A percentile compares a stretch with the other conserved stretches of the same genome.
These are phyloP conservation scores for Episyrphus balteatus DNA, from an alignment of 1,140 invertebrate genomes.

Conservation along the genomic window DNA sequence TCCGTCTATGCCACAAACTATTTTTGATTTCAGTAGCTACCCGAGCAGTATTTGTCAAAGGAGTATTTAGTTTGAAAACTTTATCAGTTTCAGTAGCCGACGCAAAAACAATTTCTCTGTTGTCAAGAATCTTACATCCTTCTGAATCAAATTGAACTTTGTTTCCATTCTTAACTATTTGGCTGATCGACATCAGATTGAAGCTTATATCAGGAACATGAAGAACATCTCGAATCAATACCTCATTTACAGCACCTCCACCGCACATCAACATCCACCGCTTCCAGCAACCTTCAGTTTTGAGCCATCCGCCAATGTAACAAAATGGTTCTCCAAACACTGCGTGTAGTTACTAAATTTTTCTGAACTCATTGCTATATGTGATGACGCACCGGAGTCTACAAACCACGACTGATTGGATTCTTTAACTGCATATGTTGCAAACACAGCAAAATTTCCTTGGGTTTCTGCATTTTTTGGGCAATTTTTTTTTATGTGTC, in stretches of 20 bases:
- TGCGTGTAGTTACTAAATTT: neutral
- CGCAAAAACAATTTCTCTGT: conserved; percentile 13
- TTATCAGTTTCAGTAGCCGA: conserved; percentile 14
- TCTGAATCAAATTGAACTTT: conserved; percentile 19
- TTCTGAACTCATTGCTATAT: neutral
- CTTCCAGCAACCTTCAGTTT: neutral
- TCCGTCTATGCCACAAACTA: conserved; percentile 17
- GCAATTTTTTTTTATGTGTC: neutral
- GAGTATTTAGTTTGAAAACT: conserved; percentile 16
- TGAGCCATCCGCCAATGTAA: neutral
- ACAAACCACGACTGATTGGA: neutral
- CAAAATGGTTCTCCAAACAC: neutral
- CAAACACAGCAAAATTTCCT: neutral
- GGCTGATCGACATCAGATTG: conserved; percentile 25
- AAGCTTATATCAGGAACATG: conserved; percentile 18
- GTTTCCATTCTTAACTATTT: conserved; percentile 23
- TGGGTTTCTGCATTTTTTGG: neutral
- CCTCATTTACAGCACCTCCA: neutral
- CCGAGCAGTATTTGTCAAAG: conserved; percentile 11
- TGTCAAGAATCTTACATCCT: conserved; percentile 19
- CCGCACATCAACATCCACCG: neutral
- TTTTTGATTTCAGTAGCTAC: conserved; percentile 4
- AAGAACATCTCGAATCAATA: conserved; percentile 16
- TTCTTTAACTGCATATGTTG: neutral
- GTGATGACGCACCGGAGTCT: neutral